Percentiles rank a stretch among this genome's conserved stretches.
Evolutionary conservation across 2,113 vertebrate species (phyloP).

Genomic region (Leucoraja erinaceus): DNA sequence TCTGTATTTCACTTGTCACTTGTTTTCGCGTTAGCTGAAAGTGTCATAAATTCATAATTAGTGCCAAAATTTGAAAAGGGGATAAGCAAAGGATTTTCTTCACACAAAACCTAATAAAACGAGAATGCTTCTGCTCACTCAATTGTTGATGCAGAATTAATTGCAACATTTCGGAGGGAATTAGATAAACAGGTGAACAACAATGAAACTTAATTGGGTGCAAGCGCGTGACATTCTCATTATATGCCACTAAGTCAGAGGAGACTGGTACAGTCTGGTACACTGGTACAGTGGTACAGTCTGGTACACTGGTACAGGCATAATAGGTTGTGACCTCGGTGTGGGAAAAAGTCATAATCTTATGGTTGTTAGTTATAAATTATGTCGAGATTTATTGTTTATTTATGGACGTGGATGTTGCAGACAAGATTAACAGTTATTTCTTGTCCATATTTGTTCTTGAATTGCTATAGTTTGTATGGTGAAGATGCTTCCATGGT

Average conservation of each 20-base stretch:
- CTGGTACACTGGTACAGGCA: background rate
- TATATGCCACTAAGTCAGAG: background rate
- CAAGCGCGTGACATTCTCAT: background rate
- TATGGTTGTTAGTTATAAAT: background rate
- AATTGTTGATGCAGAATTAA: background rate
- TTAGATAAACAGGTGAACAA: background rate
- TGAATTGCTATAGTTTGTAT: too few species aligned
- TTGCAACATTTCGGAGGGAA: background rate
- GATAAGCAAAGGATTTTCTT: background rate
- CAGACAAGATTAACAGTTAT: too few species aligned
- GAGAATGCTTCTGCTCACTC: too few species aligned
- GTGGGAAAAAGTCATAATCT: background rate
- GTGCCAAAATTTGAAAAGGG: background rate
- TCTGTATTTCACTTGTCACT: background rate
- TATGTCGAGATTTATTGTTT: background rate
- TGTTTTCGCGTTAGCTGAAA: background rate
- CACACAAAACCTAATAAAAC: background rate
- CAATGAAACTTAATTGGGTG: background rate
- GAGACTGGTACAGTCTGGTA: too few species aligned
- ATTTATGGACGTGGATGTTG: too few species aligned
- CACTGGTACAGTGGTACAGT: background rate
- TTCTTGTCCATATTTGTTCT: too few species aligned
- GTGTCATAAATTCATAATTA: background rate
- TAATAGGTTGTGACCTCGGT: background rate
- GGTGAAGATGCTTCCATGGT: too few species aligned